These are phyloP conservation scores for Lordiphosa collinella DNA, from an alignment of 1,140 invertebrate genomes.

Conservation along the genomic window DNA sequence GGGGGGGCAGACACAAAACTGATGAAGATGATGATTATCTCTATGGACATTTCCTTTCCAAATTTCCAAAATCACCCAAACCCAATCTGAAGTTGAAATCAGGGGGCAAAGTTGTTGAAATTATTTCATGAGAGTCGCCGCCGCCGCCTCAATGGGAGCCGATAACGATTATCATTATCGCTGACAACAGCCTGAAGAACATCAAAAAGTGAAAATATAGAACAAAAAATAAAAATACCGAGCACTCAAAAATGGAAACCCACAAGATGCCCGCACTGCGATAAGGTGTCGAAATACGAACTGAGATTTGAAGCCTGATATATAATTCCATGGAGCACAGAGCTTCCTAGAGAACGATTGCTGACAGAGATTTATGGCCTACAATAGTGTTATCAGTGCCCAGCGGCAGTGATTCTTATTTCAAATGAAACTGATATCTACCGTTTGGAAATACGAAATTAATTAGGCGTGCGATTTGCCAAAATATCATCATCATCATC, in stretches of 20 bases:
- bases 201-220: constrained; percentile 26
- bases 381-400: constrained; percentile 23
- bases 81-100: constrained; percentile 43
- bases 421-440: constrained; percentile 46
- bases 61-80: constrained; percentile 43
- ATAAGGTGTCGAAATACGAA: constrained; percentile 61
- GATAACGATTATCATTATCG: constrained; percentile 62
- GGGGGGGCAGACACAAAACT: constrained; percentile 17
- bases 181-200: constrained; percentile 35
- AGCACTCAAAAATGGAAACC: constrained; percentile 55
- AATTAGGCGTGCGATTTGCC: constrained; percentile 56
- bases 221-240: constrained; percentile 18
- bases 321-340: neutral
- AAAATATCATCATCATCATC: constrained; percentile 32
- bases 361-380: constrained; percentile 69
- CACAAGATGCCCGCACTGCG: constrained; percentile 44
- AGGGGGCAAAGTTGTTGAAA: constrained; percentile 17
- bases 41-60: constrained; percentile 26
- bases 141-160: constrained; percentile 15
- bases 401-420: constrained; percentile 8
- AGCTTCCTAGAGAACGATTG: no score
- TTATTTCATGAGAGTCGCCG: constrained; percentile 14
- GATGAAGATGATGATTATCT: constrained; percentile 28
- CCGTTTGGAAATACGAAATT: constrained; percentile 52
- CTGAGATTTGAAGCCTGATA: constrained; percentile 53